Percentiles rank a stretch among this genome's conserved stretches.
Conservation (phyloP, 2,113 vertebrate genomes). For the Beaufortia kweichowensis region DNA sequence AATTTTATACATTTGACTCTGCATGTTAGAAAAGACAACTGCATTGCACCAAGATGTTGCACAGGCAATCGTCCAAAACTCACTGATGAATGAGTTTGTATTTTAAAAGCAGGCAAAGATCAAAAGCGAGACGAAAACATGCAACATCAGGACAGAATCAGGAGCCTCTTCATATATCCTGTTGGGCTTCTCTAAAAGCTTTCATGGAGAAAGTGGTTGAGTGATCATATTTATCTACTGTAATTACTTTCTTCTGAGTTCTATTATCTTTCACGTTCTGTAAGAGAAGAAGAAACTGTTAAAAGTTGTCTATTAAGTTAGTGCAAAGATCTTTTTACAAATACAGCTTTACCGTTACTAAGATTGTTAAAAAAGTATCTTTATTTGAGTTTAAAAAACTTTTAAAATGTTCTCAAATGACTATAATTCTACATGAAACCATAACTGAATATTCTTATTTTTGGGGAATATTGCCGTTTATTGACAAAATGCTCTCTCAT, state of each 20-base stretch:
- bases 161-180: background rate
- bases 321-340: background rate
- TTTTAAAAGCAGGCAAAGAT: constrained; percentile 8
- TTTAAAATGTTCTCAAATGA: background rate
- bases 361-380: background rate
- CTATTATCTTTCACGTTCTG: background rate
- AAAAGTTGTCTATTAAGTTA: background rate
- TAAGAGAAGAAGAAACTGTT: background rate
- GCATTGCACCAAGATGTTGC: constrained; percentile 16
- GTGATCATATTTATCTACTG: background rate
- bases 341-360: background rate
- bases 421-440: background rate
- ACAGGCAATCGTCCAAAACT: background rate
- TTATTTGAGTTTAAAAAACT: background rate
- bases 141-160: background rate
- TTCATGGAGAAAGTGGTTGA: constrained; percentile 9
- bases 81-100: background rate
- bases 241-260: background rate
- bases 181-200: constrained; percentile 13
- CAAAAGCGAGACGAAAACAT: background rate
- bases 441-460: no score
- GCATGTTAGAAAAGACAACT: background rate
- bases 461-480: no score
- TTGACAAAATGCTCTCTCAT: no score
- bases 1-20: no score